Evolutionary conservation across 53 echinoderm and acorn worm genomes (phyloP).

Genomic region (Apostichopus leukothele): DNA sequence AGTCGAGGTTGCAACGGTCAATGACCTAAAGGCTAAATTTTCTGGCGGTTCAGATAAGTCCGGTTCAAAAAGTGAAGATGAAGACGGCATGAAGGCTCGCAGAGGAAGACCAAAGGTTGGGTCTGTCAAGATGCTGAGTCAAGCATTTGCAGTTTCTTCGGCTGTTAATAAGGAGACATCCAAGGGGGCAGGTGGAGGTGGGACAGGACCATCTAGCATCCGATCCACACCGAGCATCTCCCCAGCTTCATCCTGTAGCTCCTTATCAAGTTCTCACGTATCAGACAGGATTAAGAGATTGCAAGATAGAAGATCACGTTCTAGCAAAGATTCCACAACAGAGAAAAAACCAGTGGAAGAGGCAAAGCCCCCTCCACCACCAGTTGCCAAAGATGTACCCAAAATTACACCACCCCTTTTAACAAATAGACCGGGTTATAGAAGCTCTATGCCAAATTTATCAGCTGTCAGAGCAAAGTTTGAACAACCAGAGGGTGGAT

Average conservation of each 20-base stretch:
- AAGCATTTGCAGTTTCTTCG: slow-evolving; percentile 70
- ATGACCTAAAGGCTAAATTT: slow-evolving; percentile 76
- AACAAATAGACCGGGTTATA: slow-evolving; percentile 52
- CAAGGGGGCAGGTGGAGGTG: slow-evolving; percentile 28
- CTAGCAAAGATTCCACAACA: slow-evolving; percentile 5
- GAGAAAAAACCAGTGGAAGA: background rate
- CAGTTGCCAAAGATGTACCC: slow-evolving; percentile 41
- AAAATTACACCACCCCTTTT: slow-evolving; percentile 51
- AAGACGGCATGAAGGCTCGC: slow-evolving; percentile 54
- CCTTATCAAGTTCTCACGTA: slow-evolving; percentile 66
- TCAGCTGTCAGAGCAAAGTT: slow-evolving; percentile 77
- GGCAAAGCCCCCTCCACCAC: slow-evolving; percentile 30
- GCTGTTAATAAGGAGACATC: slow-evolving; percentile 34
- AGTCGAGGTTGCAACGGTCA: slow-evolving; percentile 60
- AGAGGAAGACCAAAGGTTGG: slow-evolving; percentile 78
- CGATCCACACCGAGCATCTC: slow-evolving; percentile 84
- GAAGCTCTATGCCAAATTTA: slow-evolving; percentile 80
- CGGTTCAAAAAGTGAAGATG: slow-evolving; percentile 34
- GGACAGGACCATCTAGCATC: slow-evolving; percentile 62
- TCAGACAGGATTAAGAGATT: slow-evolving; percentile 76
- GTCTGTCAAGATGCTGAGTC: slow-evolving; percentile 85
- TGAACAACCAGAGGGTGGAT: slow-evolving; percentile 56
- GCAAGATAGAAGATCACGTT: slow-evolving; percentile 51
- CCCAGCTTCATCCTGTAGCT: slow-evolving; percentile 90
- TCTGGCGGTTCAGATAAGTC: slow-evolving; percentile 61